These are phyloP conservation scores for Strigops habroptila DNA, from an alignment of 2,113 vertebrate genomes.

Conservation along the genomic window DNA sequence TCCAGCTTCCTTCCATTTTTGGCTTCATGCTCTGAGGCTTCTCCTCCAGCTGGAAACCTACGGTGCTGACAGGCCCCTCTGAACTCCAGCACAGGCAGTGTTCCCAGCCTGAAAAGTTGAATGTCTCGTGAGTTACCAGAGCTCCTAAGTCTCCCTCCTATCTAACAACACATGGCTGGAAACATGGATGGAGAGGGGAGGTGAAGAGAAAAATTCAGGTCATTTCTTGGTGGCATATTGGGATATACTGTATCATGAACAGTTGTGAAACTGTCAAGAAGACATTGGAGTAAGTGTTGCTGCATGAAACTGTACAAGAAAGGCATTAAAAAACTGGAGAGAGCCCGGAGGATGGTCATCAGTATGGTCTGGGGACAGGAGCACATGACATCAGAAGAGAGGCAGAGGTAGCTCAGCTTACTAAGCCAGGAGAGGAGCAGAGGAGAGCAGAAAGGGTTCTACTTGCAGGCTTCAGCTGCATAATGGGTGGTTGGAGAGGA, in stretches of 20 bases:
- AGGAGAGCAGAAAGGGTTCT: not conserved
- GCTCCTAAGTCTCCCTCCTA: not conserved
- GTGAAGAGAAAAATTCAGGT: not conserved
- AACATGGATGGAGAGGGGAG: not conserved
- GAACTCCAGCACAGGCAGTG: not conserved
- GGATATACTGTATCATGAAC: not conserved
- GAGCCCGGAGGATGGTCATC: not conserved
- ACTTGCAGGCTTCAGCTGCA: not conserved
- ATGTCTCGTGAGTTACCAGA: slow-evolving; percentile 7
- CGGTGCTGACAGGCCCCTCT: not conserved
- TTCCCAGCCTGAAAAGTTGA: not conserved
- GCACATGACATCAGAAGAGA: not conserved
- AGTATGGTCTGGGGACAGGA: not conserved
- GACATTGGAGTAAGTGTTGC: not conserved
- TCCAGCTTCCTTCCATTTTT: not conserved
- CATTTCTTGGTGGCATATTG: not conserved
- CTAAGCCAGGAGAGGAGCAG: not conserved
- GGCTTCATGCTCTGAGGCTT: not conserved
- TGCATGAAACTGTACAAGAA: not conserved
- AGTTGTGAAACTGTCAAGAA: not conserved
- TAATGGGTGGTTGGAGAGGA: not conserved
- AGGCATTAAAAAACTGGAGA: not conserved
- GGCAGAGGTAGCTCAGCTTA: not conserved
- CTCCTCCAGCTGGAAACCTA: slow-evolving; percentile 3
- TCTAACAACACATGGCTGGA: not conserved